phyloP scores from a whole-genome alignment of 2,113 vertebrate species.

The Rhinoderma darwinii region DNA sequence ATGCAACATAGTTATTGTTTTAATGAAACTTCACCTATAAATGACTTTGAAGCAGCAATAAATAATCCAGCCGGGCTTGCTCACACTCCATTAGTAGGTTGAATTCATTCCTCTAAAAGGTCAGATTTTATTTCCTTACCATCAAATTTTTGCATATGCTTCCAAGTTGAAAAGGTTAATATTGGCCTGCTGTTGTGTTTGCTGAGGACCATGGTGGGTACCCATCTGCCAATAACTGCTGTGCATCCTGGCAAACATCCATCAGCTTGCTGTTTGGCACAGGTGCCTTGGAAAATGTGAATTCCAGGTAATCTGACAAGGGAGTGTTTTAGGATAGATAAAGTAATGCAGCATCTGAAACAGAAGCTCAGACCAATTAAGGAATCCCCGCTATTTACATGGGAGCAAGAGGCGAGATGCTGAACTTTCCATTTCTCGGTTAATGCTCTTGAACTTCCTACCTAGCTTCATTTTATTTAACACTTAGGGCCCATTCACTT shows the following conservation, averaged over 20 bases:
- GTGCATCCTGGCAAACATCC: constrained; percentile 39
- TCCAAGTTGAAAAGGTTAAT: constrained; percentile 39
- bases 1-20: not conserved
- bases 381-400: constrained; percentile 28
- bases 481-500: too few relatives aligned
- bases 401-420: constrained; percentile 14
- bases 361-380: constrained; percentile 45
- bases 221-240: constrained; percentile 45
- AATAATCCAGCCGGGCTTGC: not conserved
- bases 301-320: constrained; percentile 47
- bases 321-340: constrained; percentile 49
- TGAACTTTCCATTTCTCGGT: constrained; percentile 45
- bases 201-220: constrained; percentile 1
- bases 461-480: constrained; percentile 3
- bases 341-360: constrained; percentile 36
- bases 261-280: constrained; percentile 50
- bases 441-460: constrained; percentile 14
- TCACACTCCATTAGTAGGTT: constrained; percentile 10
- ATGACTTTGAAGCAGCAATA: constrained; percentile 1
- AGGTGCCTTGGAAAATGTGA: constrained; percentile 11
- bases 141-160: constrained; percentile 10
- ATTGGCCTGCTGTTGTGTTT: constrained; percentile 42
- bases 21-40: constrained; percentile 16
- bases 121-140: not conserved
- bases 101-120: constrained; percentile 20